phyloP scores from a whole-genome alignment of 2,888 invertebrate species.

The Argynnis bischoffii region DNA sequence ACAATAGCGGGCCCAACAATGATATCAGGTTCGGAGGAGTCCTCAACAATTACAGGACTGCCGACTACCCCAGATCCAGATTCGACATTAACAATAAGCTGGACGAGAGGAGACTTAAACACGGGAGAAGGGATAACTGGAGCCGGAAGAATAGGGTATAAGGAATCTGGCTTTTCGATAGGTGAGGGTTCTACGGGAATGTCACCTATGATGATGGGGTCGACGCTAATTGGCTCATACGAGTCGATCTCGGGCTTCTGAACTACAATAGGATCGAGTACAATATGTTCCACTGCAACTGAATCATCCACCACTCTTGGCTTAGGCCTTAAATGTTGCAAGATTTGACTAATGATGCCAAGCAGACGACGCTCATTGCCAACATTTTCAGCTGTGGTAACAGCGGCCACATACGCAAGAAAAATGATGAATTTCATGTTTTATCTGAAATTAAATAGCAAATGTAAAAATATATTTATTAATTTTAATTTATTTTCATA shows the following conservation, averaged over 20 bases:
- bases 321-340: constrained; percentile 39
- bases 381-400: constrained; percentile 47
- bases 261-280: constrained; percentile 29
- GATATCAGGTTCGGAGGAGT: neutral
- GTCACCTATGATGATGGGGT: constrained; percentile 36
- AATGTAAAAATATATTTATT: too few relatives aligned
- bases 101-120: constrained; percentile 31
- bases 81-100: constrained; percentile 19
- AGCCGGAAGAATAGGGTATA: constrained; percentile 7
- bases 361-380: constrained; percentile 31
- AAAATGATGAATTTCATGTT: constrained; percentile 63
- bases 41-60: constrained; percentile 2
- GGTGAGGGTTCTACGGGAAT: constrained; percentile 1
- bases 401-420: constrained; percentile 41
- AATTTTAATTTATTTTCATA: neutral
- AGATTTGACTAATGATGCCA: constrained; percentile 37
- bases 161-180: neutral
- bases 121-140: constrained; percentile 30
- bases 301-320: constrained; percentile 24
- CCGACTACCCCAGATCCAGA: constrained; percentile 28
- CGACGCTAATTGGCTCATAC: constrained; percentile 3
- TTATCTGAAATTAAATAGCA: constrained; percentile 44
- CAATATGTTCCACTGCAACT: constrained; percentile 34
- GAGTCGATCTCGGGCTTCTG: neutral
- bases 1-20: too few relatives aligned